Evolutionary conservation across 2,888 invertebrate genomes (phyloP), one percentile per base, ranked within the genome.

Genomic region (Luffia ferchaultella): DNA sequence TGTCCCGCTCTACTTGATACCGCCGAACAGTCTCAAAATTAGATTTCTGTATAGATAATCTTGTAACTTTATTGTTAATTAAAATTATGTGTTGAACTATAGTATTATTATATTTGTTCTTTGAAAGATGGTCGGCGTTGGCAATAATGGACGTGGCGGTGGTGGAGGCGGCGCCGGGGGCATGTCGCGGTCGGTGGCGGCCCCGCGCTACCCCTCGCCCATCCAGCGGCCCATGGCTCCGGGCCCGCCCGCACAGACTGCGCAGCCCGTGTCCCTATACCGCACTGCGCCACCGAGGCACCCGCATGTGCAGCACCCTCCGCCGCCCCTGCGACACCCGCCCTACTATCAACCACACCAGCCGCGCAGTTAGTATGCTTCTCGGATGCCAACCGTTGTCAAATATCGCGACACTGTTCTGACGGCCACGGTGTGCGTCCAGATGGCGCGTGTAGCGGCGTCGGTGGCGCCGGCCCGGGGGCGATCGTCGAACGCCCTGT

Each of bases 191-290:
- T 53, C 41, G 52, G 53, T 53, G 43, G 51, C 59, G 47, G 73
- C 76, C 57, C 79, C 78, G 64, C 79, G 84, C 54, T 86, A 85
- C 70, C 86, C 86, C 45, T 74, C 85, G 62, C 86, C 86, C 59
- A 86, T 86, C 61, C 86, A 86, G 73, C 76, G 86, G 19, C 86
- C 86, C 57, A 78, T 70, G 62, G 75, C 79, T 62, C 76, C 77
- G 57, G 72, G 73, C 51, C 60, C 68, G 65, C 73, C 76, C 49
- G 44, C 50, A n/a, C 51, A 50, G 30, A 53, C 55, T 16, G 51
- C 51, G 16, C 53, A 50, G 19, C 44, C 64, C 64, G 3, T 56
- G 5, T 30, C 30, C 5, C 60, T 69, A 62, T 80, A 69, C 70
- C 72, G 77, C 65, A 65, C 73, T 70, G 64, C 58, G 65, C 70